Base-by-base conservation (phyloP, 2,888 invertebrate species). In the Ctena decussata region DNA sequence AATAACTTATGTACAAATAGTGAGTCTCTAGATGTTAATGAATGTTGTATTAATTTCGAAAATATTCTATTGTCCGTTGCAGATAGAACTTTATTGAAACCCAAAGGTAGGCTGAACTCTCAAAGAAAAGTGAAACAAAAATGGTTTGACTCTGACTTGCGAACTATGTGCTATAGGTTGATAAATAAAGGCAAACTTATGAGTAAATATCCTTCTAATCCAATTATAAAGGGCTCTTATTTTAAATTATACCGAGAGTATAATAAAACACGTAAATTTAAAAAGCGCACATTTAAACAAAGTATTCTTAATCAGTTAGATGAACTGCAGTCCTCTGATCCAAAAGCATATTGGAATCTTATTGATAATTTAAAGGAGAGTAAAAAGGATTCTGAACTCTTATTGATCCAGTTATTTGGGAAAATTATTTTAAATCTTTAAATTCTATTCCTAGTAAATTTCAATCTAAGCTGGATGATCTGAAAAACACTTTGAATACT, bases 351-450 rank as follows among this genome's bases (percentile, higher is more conserved):
- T 30, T 60, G 27, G 30, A 24, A 60, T 12, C 27, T 60, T 30
- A 60, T 60, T 30, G 60, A 60, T 30, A 60, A 6, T 27, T 21
- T 60, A 12, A 60, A 60, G 30, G 60, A 60, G 8, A 30, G 8
- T 60, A 30, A 60, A 60, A 60, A 60, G 6, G 60, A 21, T 30
- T 60, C 30, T 18, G 6, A 60, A 30, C 8, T 30, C 6, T n/a
- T n/a, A n/a, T n/a, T n/a, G n/a, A n/a, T n/a, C n/a, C n/a, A n/a
- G n/a, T 60, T 18, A 30, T 60, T 60, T 60, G 60, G 60, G 60
- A 60, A 60, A 60, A 60, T 30, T 60, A 60, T 30, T 60, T 60
- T 60, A 60, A 30, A 60, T 60, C 60, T 5, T 60, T 60, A 60
- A 60, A 60, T 60, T 60, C 60, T 60, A 30, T 60, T 60, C 60